phyloP scores from a whole-genome alignment of 2,797 vertebrate species.

The Eurystomus glaucurus region DNA sequence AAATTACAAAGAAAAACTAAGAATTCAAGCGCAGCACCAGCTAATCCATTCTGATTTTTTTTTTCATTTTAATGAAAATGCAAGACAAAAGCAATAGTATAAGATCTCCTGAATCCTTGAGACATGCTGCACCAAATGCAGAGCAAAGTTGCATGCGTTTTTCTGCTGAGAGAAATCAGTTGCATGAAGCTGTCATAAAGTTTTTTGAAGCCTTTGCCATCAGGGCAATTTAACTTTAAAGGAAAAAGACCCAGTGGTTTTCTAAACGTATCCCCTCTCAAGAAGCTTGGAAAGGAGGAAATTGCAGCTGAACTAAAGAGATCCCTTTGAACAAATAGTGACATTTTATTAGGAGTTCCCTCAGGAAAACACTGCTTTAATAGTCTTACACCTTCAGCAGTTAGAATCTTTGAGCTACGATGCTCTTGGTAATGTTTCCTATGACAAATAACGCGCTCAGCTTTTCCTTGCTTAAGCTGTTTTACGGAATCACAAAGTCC shows the following conservation, averaged over 20 bases:
- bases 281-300: not conserved
- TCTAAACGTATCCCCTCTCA: not conserved
- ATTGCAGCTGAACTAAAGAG: not conserved
- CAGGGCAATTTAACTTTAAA: not conserved
- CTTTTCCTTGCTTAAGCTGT: not conserved
- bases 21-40: not conserved
- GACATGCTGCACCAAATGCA: fast-evolving
- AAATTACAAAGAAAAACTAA: not conserved
- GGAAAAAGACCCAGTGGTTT: not conserved
- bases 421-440: not conserved
- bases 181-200: not conserved
- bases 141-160: not conserved
- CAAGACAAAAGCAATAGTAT: not conserved
- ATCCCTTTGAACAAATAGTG: not conserved
- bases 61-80: not conserved
- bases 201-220: not conserved
- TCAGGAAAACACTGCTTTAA: not conserved
- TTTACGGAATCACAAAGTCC: not conserved
- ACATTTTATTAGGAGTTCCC: not conserved
- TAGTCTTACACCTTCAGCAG: not conserved
- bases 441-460: not conserved
- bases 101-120: not conserved
- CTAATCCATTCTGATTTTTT: not conserved
- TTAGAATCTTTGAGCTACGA: not conserved
- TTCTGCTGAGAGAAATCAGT: not conserved